These are phyloP conservation scores for Pristis pectinata DNA, from an alignment of 2,797 vertebrate genomes.

Conservation along the genomic window DNA sequence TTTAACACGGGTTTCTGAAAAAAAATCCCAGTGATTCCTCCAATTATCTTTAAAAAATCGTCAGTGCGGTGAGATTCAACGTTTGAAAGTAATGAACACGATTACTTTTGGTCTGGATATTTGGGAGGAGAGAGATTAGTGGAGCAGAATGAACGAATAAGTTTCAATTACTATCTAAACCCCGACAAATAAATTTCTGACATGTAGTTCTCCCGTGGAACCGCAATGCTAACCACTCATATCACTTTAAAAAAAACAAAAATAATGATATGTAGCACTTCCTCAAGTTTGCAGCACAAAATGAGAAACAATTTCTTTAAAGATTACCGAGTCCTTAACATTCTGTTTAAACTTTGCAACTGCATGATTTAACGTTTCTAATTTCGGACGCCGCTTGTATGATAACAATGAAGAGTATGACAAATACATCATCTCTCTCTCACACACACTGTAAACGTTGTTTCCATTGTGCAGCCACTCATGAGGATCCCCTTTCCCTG, in stretches of 20 bases:
- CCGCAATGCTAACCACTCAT: too few relatives aligned
- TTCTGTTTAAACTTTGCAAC: neutral
- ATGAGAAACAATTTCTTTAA: neutral
- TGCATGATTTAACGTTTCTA: neutral
- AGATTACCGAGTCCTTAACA: neutral
- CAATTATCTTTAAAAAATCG: neutral
- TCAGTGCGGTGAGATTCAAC: neutral
- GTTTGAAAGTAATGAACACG: neutral
- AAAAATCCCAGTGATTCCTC: neutral
- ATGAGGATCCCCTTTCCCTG: slow-evolving; percentile 1
- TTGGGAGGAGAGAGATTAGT: neutral
- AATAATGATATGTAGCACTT: too few relatives aligned
- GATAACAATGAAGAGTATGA: neutral
- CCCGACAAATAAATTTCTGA: neutral
- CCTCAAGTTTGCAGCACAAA: too few relatives aligned
- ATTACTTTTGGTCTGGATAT: neutral
- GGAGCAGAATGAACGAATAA: neutral
- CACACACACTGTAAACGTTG: neutral
- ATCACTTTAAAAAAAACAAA: too few relatives aligned
- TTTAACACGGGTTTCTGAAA: neutral
- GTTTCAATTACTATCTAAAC: neutral
- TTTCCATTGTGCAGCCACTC: slow-evolving; percentile 15
- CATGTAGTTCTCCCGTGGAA: neutral
- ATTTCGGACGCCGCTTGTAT: neutral
- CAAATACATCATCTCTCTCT: neutral